phyloP scores from a whole-genome alignment of 1,140 invertebrate species.

The Augochlora pura region DNA sequence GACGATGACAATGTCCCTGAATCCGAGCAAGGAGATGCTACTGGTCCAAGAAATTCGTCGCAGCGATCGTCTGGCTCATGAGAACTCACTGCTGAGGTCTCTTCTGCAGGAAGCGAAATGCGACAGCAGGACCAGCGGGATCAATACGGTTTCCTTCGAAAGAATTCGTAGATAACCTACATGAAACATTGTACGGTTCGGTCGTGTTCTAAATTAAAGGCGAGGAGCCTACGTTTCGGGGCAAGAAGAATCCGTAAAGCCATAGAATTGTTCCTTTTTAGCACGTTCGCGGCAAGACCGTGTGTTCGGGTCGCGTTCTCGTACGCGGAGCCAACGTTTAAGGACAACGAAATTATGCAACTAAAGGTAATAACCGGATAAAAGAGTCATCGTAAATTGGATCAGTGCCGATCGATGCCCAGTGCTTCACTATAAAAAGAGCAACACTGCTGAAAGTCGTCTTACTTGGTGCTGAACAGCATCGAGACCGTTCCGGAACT shows the following conservation, averaged over 20 bases:
- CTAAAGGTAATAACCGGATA: constrained; percentile 42
- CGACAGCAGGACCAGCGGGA: constrained; percentile 22
- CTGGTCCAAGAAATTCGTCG: constrained; percentile 42
- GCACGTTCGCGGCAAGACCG: not conserved
- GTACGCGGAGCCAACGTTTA: not conserved
- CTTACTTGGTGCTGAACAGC: constrained; percentile 42
- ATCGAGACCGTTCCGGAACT: not conserved
- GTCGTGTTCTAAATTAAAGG: not conserved
- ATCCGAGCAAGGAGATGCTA: constrained; percentile 44
- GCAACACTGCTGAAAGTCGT: constrained; percentile 4
- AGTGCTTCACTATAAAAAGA: constrained; percentile 51
- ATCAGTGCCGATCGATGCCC: constrained; percentile 26
- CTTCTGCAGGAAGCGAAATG: constrained; percentile 35
- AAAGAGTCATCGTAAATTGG: constrained; percentile 33
- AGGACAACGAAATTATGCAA: constrained; percentile 37
- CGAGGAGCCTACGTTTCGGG: not conserved
- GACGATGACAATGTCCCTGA: constrained; percentile 1
- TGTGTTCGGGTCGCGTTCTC: not conserved
- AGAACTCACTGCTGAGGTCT: constrained; percentile 52
- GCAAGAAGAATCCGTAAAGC: not conserved
- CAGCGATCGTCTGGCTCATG: constrained; percentile 43
- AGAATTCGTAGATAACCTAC: too few species aligned
- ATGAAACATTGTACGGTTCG: not conserved
- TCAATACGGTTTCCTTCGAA: not conserved
- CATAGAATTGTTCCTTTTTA: constrained; percentile 22